These are phyloP conservation scores for Beaufortia kweichowensis DNA, from an alignment of 2,113 vertebrate species.

Conservation along the genomic window DNA sequence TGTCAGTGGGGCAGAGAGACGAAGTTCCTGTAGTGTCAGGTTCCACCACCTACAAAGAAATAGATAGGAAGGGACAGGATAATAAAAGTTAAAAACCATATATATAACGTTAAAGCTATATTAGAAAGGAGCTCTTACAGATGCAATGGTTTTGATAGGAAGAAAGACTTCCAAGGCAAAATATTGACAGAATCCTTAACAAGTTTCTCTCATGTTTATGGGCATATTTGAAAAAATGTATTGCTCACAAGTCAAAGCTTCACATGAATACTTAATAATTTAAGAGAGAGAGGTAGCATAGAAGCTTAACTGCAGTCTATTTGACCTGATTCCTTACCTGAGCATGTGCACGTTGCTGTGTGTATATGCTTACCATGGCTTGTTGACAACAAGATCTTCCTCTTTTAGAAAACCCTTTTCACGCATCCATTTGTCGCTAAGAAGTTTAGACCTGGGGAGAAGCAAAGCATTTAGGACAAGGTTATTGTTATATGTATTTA, in stretches of 20 bases:
- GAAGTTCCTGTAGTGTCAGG: constrained; percentile 75
- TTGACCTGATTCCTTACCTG: not conserved
- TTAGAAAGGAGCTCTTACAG: too few relatives aligned
- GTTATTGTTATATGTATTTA: too few relatives aligned
- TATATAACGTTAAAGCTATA: not conserved
- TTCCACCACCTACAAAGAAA: constrained; percentile 82
- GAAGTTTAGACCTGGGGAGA: constrained; percentile 87
- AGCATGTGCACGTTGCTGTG: not conserved
- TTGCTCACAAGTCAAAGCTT: too few relatives aligned
- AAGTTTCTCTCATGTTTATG: too few relatives aligned
- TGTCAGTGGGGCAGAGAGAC: constrained; percentile 77
- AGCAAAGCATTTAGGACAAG: not conserved
- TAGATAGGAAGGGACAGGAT: constrained; percentile 53
- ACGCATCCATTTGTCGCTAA: constrained; percentile 96
- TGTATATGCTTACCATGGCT: constrained; percentile 50
- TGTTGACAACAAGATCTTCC: constrained; percentile 65
- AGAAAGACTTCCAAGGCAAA: too few relatives aligned
- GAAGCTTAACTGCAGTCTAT: not conserved
- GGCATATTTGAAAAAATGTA: too few relatives aligned
- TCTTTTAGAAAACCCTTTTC: constrained; percentile 92
- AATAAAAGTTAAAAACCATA: not conserved
- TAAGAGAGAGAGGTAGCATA: not conserved
- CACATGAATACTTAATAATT: not conserved
- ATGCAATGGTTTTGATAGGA: too few relatives aligned
- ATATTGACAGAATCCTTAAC: too few relatives aligned